Evolutionary conservation across 2,797 vertebrate species (phyloP).

Genomic region (Sternarchorhynchus goeldii): DNA sequence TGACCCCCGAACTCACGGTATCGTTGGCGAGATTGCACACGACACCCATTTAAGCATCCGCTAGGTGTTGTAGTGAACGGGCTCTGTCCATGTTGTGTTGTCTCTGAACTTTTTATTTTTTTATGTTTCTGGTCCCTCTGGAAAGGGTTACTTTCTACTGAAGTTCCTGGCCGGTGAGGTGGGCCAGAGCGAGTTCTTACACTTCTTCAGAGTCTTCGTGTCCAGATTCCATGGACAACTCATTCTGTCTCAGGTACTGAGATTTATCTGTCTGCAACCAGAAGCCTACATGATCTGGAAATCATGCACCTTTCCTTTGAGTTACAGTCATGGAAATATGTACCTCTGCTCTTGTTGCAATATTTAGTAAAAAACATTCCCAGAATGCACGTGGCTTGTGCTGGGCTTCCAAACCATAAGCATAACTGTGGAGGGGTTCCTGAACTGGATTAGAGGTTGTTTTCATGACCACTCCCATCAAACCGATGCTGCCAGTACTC

Average conservation of each 20-base stretch:
- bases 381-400: not conserved
- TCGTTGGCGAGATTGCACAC: too few species aligned
- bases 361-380: constrained; percentile 15
- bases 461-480: constrained; percentile 1
- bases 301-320: not conserved
- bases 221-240: constrained; percentile 87
- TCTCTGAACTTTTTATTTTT: not conserved
- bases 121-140: constrained; percentile 50
- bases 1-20: too few species aligned
- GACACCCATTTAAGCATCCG: not conserved
- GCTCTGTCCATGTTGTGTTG: not conserved
- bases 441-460: constrained; percentile 26
- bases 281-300: too few species aligned
- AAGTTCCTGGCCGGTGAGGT: constrained; percentile 80
- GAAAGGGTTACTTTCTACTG: constrained; percentile 93
- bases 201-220: constrained; percentile 87
- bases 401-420: too few species aligned
- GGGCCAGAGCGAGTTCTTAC: constrained; percentile 80
- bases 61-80: not conserved
- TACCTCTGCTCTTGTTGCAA: constrained; percentile 3
- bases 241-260: constrained; percentile 90
- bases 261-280: not conserved
- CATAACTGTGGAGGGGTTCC: constrained; percentile 1
- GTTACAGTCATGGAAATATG: too few species aligned
- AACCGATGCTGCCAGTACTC: not conserved